Percentiles rank a stretch among this genome's conserved stretches.
These are phyloP conservation scores for Otolemur crassicaudatus DNA, from an alignment of 2,797 vertebrate genomes.

Conservation along the genomic window DNA sequence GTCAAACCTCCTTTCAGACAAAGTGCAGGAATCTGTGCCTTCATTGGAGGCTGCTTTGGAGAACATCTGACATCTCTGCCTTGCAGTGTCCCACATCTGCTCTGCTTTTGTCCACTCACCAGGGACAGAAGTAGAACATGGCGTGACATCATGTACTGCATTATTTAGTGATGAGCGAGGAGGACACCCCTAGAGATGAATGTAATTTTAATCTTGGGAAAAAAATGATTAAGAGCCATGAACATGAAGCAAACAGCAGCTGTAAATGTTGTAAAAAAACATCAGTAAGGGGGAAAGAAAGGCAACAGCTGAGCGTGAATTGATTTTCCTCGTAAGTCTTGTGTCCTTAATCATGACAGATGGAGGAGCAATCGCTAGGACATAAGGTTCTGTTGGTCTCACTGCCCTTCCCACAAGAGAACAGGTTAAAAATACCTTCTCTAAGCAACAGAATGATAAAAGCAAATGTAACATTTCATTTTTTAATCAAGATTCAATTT, in stretches of 20 bases:
- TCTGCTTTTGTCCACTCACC: constrained; percentile 66
- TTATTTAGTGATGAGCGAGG: constrained; percentile 50
- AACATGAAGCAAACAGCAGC: constrained; percentile 29
- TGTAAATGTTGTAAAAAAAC: constrained; percentile 76
- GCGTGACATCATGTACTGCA: constrained; percentile 30
- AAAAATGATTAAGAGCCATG: constrained; percentile 56
- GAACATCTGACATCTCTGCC: background rate
- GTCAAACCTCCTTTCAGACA: background rate
- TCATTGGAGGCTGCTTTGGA: background rate
- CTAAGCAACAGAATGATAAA: constrained; percentile 65
- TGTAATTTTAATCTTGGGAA: constrained; percentile 50
- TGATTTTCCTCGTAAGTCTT: constrained; percentile 54
- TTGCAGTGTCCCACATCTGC: constrained; percentile 26
- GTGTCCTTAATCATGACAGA: constrained; percentile 62
- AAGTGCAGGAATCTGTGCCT: background rate
- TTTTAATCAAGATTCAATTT: constrained; percentile 81
- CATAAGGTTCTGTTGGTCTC: constrained; percentile 67
- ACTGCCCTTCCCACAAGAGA: constrained; percentile 58
- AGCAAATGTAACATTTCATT: constrained; percentile 71
- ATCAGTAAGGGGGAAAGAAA: constrained; percentile 45
- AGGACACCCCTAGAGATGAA: constrained; percentile 63
- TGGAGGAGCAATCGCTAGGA: constrained; percentile 66
- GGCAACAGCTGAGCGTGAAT: constrained; percentile 63
- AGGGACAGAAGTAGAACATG: constrained; percentile 47
- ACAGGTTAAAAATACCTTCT: constrained; percentile 59